A percentile compares a stretch with the other conserved stretches of the same genome.
Evolutionary conservation across 2,797 vertebrate genomes (phyloP).

Genomic region (Etheostoma perlongum): DNA sequence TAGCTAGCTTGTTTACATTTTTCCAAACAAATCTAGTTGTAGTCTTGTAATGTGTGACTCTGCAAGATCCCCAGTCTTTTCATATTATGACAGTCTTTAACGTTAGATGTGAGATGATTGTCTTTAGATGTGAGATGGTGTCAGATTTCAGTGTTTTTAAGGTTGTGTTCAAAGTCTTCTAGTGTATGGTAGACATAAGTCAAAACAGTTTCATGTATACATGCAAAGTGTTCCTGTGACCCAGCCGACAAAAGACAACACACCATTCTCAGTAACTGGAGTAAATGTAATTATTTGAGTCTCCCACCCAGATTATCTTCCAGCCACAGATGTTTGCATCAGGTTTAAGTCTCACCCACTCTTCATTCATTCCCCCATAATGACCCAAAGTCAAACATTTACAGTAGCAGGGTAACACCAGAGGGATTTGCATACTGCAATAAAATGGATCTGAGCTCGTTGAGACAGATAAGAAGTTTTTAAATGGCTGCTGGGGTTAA

Average conservation of each 20-base stretch:
- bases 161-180: no score
- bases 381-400: constrained; percentile 30
- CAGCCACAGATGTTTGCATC: constrained; percentile 9
- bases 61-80: no score
- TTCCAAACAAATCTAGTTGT: no score
- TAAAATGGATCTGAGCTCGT: constrained; percentile 28
- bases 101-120: no score
- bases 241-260: neutral
- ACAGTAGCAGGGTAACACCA: constrained; percentile 15
- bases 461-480: constrained; percentile 48
- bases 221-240: neutral
- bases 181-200: no score
- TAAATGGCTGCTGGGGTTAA: constrained; percentile 23
- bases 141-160: no score
- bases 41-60: no score
- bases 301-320: neutral
- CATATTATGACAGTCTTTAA: no score
- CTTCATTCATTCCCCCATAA: neutral
- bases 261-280: neutral
- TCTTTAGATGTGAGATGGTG: no score
- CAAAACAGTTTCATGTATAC: no score
- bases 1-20: no score
- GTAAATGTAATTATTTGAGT: constrained; percentile 1
- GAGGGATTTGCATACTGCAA: constrained; percentile 42
- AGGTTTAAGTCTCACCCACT: constrained; percentile 27